A percentile compares a stretch with the other conserved stretches of the same genome.
These are phyloP conservation scores for Diplodus puntazzo DNA, from an alignment of 2,797 vertebrate genomes.

Conservation along the genomic window DNA sequence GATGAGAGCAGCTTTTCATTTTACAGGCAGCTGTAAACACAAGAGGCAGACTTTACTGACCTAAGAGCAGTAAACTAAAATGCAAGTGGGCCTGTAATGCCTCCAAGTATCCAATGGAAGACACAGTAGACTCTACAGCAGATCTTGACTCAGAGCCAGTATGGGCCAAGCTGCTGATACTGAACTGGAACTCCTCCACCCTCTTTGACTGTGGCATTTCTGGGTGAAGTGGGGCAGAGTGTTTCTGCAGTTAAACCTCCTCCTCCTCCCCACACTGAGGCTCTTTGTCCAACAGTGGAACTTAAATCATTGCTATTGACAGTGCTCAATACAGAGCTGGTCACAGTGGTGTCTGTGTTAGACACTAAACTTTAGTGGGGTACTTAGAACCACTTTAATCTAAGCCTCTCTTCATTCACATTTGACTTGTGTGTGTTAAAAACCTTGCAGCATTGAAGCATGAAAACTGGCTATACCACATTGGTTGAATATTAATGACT, in stretches of 20 bases:
- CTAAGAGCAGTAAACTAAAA: conserved; percentile 36
- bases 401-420: background rate
- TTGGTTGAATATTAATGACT: background rate
- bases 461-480: background rate
- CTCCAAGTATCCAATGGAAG: background rate
- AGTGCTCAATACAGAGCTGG: conserved; percentile 18
- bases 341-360: conserved; percentile 19
- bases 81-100: background rate
- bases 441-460: background rate
- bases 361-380: conserved; percentile 9
- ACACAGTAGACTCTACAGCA: conserved; percentile 17
- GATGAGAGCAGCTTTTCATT: conserved; percentile 26
- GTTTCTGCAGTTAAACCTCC: conserved; percentile 35
- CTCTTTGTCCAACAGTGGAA: conserved; percentile 41
- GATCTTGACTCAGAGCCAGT: background rate
- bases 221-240: conserved; percentile 26
- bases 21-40: conserved; percentile 33
- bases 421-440: background rate
- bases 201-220: conserved; percentile 1
- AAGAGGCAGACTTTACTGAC: conserved; percentile 21
- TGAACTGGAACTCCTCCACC: conserved; percentile 24
- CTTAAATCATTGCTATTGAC: conserved; percentile 33
- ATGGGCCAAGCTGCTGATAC: background rate
- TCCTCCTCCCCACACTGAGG: conserved; percentile 37
- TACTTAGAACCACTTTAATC: conserved; percentile 1